Evolutionary conservation across 1,140 invertebrate species (phyloP).

Genomic region (Drosophila ficusphila): DNA sequence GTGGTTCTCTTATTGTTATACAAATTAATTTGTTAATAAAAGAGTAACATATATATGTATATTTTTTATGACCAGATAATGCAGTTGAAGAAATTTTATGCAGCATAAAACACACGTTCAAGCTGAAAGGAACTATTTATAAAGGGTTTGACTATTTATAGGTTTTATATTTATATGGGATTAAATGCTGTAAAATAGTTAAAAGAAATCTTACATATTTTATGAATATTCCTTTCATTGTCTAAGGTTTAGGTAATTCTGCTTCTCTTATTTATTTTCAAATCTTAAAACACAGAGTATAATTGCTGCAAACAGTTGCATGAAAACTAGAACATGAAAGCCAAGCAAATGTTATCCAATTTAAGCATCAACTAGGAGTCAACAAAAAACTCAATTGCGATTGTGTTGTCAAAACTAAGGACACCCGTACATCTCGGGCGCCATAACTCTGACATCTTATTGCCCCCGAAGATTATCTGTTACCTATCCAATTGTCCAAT

Average conservation of each 20-base stretch:
- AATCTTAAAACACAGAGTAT: too few species aligned
- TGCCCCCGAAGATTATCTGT: slow-evolving; percentile 28
- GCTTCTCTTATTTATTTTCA: too few species aligned
- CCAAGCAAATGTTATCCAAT: neutral
- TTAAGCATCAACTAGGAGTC: neutral
- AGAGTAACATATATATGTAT: neutral
- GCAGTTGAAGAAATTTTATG: too few species aligned
- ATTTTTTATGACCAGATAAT: neutral
- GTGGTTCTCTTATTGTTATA: neutral
- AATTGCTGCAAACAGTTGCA: too few species aligned
- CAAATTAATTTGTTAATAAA: neutral
- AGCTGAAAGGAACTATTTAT: too few species aligned
- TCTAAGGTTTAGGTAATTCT: too few species aligned
- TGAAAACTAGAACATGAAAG: neutral
- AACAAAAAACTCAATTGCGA: neutral
- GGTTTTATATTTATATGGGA: too few species aligned
- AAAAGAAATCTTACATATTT: too few species aligned
- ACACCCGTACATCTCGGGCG: neutral
- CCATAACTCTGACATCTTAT: slow-evolving; percentile 41
- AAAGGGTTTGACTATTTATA: too few species aligned
- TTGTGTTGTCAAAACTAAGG: slow-evolving; percentile 3
- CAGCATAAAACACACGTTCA: too few species aligned
- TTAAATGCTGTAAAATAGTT: too few species aligned
- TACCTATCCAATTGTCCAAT: slow-evolving; percentile 34
- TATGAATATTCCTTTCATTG: too few species aligned